Conservation (phyloP, 2,113 vertebrate species). For the Xiphophorus maculatus region DNA sequence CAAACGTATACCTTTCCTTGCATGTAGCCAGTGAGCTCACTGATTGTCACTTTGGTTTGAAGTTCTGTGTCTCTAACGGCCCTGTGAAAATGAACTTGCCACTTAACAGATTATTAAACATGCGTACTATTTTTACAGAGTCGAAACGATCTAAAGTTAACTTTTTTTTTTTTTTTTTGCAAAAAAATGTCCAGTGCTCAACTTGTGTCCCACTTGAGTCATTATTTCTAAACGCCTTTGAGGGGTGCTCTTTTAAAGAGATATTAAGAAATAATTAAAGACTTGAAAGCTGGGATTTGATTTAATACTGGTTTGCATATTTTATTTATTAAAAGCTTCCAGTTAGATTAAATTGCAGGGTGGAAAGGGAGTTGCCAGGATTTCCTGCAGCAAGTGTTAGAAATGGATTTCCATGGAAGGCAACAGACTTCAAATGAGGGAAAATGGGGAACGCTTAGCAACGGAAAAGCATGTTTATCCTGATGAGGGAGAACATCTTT, state of each 20-base stretch:
- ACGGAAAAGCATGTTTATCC: not conserved
- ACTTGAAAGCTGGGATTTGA: conserved; percentile 21
- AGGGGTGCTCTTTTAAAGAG: conserved; percentile 49
- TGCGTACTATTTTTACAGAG: not conserved
- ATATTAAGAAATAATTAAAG: conserved; percentile 40
- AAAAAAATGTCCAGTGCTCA: conserved; percentile 12
- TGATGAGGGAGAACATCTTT: too few relatives aligned
- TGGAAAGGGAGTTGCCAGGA: conserved; percentile 21
- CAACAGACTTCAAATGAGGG: not conserved
- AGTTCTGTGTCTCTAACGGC: not conserved
- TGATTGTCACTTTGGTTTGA: not conserved
- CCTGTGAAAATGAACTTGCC: not conserved
- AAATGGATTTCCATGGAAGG: conserved; percentile 37
- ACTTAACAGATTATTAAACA: not conserved
- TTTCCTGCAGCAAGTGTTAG: conserved; percentile 39
- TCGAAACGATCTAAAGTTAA: conserved; percentile 18
- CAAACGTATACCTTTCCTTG: too few relatives aligned
- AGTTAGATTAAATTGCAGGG: conserved; percentile 33
- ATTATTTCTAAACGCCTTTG: conserved; percentile 30
- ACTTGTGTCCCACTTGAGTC: conserved; percentile 26
- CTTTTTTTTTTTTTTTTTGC: not conserved
- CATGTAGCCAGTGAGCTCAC: not conserved
- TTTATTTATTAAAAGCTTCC: conserved; percentile 51
- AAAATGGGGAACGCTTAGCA: not conserved
- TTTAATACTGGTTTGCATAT: conserved; percentile 48